Evolutionary conservation across 2,113 vertebrate genomes (phyloP), one percentile per base, ranked within the genome.

Genomic region (Trichechus manatus): DNA sequence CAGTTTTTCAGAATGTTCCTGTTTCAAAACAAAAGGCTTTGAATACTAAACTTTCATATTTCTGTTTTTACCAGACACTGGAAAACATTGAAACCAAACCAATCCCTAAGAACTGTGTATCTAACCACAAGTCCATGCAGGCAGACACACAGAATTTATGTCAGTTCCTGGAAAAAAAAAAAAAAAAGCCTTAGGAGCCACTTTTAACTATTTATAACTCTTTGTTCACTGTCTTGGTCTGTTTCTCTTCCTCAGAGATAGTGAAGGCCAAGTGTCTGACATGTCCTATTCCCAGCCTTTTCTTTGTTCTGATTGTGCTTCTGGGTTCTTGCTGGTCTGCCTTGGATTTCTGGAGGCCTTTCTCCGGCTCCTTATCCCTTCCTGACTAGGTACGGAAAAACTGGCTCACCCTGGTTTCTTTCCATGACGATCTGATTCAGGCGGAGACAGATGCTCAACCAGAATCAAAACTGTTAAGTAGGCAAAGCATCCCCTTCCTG

Each of bases 141-240:
- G 94, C 97, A 98, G 98, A 97, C 97, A 98, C 97, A 98, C 93
- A 97, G 68, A 92, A 93, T 89, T 98, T 93, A 95, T 96, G 94
- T 94, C 96, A 96, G 92, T 98, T 99, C 98, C 97, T 98, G 98
- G 98, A 98, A 98, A 96, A 98, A 97, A 1, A 96, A 98, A 97
- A 1, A 6, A 63, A 6, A 64, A 66, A 66, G 9, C 66, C 66
- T 94, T 88, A 88, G 68, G 83, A 91, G 29, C 53, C 95, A 91
- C 95, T 92, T 92, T 97, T 86, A 97, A 87, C 90, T 47, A 0
- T 82, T 91, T 75, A 42, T 42, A 17, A 4, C 33, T 66, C 59
- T 61, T 63, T 36, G 7, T 82, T 68, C 61, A 1, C 87, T 56
- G 79, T 17, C n/a, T 78, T 39, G 25, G 27, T 79, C 53, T 74